phyloP scores from a whole-genome alignment of 2,113 vertebrate genomes.

The Heteronetta atricapilla region DNA sequence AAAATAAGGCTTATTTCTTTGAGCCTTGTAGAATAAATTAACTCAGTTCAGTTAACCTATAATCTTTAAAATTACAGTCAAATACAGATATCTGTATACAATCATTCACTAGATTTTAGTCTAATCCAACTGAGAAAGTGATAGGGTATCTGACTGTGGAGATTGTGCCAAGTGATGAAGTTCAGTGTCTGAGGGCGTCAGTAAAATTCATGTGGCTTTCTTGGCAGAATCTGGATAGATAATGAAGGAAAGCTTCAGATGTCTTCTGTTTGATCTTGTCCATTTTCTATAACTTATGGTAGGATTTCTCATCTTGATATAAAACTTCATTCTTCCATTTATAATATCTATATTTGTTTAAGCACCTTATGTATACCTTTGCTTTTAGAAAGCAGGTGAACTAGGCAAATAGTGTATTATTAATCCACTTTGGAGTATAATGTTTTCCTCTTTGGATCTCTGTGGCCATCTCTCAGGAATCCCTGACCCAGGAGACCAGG shows the following conservation, averaged over 20 bases:
- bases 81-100: background rate
- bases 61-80: background rate
- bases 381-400: background rate
- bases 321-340: background rate
- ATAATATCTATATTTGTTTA: background rate
- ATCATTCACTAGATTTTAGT: background rate
- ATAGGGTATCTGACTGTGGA: background rate
- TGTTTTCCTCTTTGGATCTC: background rate
- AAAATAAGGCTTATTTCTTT: background rate
- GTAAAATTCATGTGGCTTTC: background rate
- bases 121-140: background rate
- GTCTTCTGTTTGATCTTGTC: background rate
- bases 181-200: background rate
- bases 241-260: background rate
- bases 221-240: background rate
- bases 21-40: background rate
- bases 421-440: background rate
- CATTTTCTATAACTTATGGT: background rate
- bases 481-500: too few relatives aligned
- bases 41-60: background rate
- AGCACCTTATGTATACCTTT: background rate
- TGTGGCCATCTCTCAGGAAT: background rate
- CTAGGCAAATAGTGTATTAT: background rate
- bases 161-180: rapidly evolving
- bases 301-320: background rate